Percentiles rank a stretch among this genome's conserved stretches.
Evolutionary conservation across 2,113 vertebrate genomes (phyloP).

Genomic region (Anser cygnoides): DNA sequence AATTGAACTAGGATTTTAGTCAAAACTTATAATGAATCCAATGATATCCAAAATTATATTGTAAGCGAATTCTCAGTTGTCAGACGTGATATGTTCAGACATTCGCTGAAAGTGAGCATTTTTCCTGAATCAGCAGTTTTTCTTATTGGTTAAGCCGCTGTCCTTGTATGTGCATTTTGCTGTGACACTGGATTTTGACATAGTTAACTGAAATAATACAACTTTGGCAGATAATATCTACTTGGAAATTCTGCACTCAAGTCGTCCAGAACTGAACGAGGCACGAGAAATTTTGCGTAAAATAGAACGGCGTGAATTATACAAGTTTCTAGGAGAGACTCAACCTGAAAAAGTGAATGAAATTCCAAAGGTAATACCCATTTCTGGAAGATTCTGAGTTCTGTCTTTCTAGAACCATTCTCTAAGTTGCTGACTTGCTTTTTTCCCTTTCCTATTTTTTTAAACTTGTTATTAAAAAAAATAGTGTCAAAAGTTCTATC

Average conservation of each 20-base stretch:
- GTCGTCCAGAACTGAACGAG: conserved; percentile 74
- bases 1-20: not conserved
- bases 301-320: conserved; percentile 84
- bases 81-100: not conserved
- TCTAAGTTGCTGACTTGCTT: not conserved
- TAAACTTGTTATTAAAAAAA: not conserved
- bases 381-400: not conserved
- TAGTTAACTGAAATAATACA: conserved; percentile 1
- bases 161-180: rapidly evolving
- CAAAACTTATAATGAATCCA: not conserved
- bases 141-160: not conserved
- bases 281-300: conserved; percentile 85
- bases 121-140: not conserved
- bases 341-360: conserved; percentile 13
- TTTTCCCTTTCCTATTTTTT: not conserved
- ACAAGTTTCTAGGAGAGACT: conserved; percentile 89
- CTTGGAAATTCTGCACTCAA: conserved; percentile 90
- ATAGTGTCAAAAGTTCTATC: not conserved
- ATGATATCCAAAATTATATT: not conserved
- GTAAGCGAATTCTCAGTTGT: not conserved
- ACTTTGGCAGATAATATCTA: conserved; percentile 86
- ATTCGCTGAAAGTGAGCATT: not conserved
- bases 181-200: not conserved
- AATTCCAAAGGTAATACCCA: conserved; percentile 62
- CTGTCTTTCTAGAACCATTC: not conserved